Evolutionary conservation across 1,140 invertebrate species (phyloP).

Genomic region (Drosophila kohkoa): DNA sequence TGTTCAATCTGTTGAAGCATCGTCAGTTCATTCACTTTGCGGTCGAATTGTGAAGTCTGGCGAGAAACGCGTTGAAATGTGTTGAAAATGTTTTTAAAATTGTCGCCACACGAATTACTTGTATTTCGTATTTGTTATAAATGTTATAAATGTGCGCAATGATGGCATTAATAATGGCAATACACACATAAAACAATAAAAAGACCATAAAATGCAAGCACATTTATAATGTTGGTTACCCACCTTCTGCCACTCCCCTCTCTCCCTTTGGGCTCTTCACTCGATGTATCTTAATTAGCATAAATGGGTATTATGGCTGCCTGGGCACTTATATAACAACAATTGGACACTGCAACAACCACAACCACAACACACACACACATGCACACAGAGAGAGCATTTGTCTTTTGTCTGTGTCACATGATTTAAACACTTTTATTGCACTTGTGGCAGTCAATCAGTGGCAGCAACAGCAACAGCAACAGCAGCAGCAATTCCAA

Average conservation of each 20-base stretch:
- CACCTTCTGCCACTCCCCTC: background rate
- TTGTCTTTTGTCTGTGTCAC: conserved; percentile 8
- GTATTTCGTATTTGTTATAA: conserved; percentile 35
- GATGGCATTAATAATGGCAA: conserved; percentile 69
- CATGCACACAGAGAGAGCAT: background rate
- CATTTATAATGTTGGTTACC: conserved; percentile 51
- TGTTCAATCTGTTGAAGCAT: background rate
- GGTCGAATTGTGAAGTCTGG: conserved; percentile 1
- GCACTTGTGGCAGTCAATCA: conserved; percentile 44
- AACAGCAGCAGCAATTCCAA: background rate
- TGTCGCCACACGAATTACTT: conserved; percentile 31
- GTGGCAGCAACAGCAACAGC: conserved; percentile 7
- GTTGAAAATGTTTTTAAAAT: conserved; percentile 53
- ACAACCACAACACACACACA: conserved; percentile 21
- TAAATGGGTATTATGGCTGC: conserved; percentile 65
- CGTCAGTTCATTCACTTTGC: background rate
- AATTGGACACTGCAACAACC: conserved; percentile 23
- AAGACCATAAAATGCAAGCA: conserved; percentile 73
- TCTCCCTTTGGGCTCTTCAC: conserved; percentile 24
- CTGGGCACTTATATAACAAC: conserved; percentile 40
- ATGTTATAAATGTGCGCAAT: conserved; percentile 65
- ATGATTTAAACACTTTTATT: conserved; percentile 55
- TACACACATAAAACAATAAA: conserved; percentile 65
- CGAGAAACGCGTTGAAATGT: conserved; percentile 48
- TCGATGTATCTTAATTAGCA: conserved; percentile 81